phyloP scores from a whole-genome alignment of 2,888 invertebrate species.

The Nymphalis c-album region DNA sequence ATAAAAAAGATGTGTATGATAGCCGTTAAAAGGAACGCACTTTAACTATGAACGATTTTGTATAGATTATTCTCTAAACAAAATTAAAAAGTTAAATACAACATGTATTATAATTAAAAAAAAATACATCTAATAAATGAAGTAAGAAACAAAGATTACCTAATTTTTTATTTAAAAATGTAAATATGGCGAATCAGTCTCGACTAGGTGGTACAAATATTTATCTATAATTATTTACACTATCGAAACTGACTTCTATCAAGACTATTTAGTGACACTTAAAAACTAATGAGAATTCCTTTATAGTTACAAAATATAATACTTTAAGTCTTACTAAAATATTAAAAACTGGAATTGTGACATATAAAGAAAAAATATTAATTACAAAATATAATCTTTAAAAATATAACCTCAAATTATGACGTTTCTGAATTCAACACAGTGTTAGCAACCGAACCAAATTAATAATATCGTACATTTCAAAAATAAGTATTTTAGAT shows the following conservation, averaged over 20 bases:
- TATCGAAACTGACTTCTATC: conserved; percentile 56
- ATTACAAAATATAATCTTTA: not conserved
- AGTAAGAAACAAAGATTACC: conserved; percentile 17
- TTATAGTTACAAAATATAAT: conserved; percentile 15
- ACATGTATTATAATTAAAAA: not conserved
- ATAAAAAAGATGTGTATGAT: too few species aligned
- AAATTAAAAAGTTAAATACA: too few species aligned
- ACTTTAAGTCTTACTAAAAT: conserved; percentile 20
- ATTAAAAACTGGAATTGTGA: conserved; percentile 11
- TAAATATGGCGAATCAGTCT: conserved; percentile 73
- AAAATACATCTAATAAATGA: conserved; percentile 18
- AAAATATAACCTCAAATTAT: conserved; percentile 3
- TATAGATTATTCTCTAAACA: too few species aligned
- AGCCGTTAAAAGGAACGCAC: too few species aligned
- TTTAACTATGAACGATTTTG: too few species aligned
- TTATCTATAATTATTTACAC: conserved; percentile 52
- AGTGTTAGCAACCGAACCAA: too few species aligned
- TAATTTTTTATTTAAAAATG: conserved; percentile 25
- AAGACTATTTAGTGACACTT: conserved; percentile 27
- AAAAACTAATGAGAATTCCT: conserved; percentile 32
- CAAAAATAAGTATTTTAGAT: too few species aligned
- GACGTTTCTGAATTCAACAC: not conserved
- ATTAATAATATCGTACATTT: too few species aligned
- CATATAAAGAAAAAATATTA: not conserved
- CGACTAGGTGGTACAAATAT: conserved; percentile 59